phyloP scores from a whole-genome alignment of 2,888 invertebrate species.

The Meganola albula region DNA sequence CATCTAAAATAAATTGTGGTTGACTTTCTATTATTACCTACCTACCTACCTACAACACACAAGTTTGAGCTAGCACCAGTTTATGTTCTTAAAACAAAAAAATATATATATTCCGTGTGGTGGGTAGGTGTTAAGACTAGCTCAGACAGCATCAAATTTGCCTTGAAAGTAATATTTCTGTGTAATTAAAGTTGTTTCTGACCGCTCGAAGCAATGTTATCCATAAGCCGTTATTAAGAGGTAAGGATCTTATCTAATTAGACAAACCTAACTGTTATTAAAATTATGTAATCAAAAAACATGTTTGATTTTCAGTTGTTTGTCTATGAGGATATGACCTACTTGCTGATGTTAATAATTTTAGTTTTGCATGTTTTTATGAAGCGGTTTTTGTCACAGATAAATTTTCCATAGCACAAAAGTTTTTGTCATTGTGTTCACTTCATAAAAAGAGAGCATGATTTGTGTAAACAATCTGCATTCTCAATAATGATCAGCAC shows the following conservation, averaged over 20 bases:
- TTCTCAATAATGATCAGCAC: conserved; percentile 14
- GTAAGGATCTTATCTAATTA: conserved; percentile 35
- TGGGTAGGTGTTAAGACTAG: conserved; percentile 64
- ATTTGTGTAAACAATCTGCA: conserved; percentile 8
- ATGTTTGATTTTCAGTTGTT: conserved; percentile 28
- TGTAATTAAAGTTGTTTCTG: conserved; percentile 53
- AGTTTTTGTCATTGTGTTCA: conserved; percentile 10
- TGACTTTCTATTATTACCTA: conserved; percentile 56
- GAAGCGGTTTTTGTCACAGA: conserved; percentile 39
- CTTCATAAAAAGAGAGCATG: conserved; percentile 6
- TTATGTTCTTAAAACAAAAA: conserved; percentile 47
- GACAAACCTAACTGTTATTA: conserved; percentile 17
- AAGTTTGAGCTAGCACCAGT: conserved; percentile 64
- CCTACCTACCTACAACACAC: conserved; percentile 43
- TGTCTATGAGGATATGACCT: conserved; percentile 23
- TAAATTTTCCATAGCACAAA: conserved; percentile 16
- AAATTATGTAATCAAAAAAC: conserved; percentile 28
- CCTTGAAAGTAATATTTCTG: conserved; percentile 39
- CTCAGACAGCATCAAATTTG: conserved; percentile 46
- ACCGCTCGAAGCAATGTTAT: conserved; percentile 61
- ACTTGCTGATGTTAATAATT: conserved; percentile 18
- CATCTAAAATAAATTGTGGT: conserved; percentile 74
- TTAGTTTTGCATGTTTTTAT: conserved; percentile 16
- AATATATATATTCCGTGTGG: conserved; percentile 32
- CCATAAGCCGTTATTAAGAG: conserved; percentile 46